These are phyloP conservation scores for Ennomos fuscantarius DNA, from an alignment of 2,888 invertebrate species.

Conservation along the genomic window DNA sequence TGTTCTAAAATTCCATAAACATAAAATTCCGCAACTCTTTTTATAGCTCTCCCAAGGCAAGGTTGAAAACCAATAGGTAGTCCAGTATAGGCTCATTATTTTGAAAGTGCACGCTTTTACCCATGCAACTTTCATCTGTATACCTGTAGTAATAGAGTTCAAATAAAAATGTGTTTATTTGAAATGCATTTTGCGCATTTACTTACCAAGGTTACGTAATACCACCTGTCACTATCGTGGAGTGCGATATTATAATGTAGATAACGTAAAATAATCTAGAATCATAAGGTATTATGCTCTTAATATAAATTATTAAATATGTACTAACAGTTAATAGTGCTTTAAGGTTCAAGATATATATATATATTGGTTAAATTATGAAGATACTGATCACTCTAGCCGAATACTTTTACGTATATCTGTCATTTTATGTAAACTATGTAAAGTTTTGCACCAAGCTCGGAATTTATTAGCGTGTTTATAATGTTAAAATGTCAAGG, in stretches of 20 bases:
- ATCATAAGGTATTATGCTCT: no score
- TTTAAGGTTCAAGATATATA: no score
- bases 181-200: conserved; percentile 31
- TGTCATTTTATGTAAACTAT: no score
- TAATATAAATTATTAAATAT: no score
- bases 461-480: no score
- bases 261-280: no score
- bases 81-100: conserved; percentile 8
- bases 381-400: no score
- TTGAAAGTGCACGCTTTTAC: conserved; percentile 22
- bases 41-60: conserved; percentile 13
- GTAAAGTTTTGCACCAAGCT: no score
- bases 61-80: conserved; percentile 20
- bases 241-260: conserved; percentile 27
- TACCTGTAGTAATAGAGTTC: conserved; percentile 1
- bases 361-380: no score
- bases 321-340: no score
- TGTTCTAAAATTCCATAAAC: not conserved
- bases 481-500: no score
- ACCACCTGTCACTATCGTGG: conserved; percentile 45
- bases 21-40: conserved; percentile 18
- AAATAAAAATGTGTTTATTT: conserved; percentile 8
- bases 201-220: conserved; percentile 48
- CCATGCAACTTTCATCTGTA: conserved; percentile 8
- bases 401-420: no score